Conservation (phyloP, 2,888 invertebrate species). For the Scaptomyza tumidula region DNA sequence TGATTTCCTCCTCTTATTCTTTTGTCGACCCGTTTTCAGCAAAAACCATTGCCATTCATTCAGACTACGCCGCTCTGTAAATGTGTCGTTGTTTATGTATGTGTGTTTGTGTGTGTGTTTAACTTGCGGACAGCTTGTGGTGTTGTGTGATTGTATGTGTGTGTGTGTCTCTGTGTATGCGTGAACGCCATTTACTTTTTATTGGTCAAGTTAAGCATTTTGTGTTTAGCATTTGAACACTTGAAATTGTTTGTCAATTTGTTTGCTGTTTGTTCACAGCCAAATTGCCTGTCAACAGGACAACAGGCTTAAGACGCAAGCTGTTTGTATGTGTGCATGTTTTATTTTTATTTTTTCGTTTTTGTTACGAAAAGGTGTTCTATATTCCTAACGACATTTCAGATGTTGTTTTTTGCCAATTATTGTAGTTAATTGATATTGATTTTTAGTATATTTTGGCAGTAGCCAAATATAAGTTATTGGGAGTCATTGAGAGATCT, state of each 20-base stretch:
- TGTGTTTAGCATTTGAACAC: slow-evolving; percentile 62
- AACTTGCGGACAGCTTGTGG: slow-evolving; percentile 66
- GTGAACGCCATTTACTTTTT: slow-evolving; percentile 64
- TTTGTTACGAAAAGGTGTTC: background rate
- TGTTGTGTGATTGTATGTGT: slow-evolving; percentile 20
- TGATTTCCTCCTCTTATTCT: slow-evolving; percentile 60
- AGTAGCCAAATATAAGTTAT: background rate
- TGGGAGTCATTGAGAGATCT: background rate
- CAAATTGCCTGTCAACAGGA: slow-evolving; percentile 46
- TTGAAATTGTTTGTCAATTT: slow-evolving; percentile 68
- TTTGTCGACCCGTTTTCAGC: slow-evolving; percentile 57
- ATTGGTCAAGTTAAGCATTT: slow-evolving; percentile 64
- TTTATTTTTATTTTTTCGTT: background rate
- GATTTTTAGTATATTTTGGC: background rate
- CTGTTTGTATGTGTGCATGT: slow-evolving; percentile 6
- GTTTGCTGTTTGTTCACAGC: slow-evolving; percentile 61
- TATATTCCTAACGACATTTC: background rate
- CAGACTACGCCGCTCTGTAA: slow-evolving; percentile 21
- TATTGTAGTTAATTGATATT: slow-evolving; percentile 15
- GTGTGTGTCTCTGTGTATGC: slow-evolving; percentile 29
- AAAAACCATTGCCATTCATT: slow-evolving; percentile 63
- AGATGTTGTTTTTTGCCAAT: background rate
- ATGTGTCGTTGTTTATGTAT: slow-evolving; percentile 13
- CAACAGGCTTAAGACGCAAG: slow-evolving; percentile 45
- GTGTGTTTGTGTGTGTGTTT: slow-evolving; percentile 36